Conservation (phyloP, 2,113 vertebrate species). For the Chrysemys picta region DNA sequence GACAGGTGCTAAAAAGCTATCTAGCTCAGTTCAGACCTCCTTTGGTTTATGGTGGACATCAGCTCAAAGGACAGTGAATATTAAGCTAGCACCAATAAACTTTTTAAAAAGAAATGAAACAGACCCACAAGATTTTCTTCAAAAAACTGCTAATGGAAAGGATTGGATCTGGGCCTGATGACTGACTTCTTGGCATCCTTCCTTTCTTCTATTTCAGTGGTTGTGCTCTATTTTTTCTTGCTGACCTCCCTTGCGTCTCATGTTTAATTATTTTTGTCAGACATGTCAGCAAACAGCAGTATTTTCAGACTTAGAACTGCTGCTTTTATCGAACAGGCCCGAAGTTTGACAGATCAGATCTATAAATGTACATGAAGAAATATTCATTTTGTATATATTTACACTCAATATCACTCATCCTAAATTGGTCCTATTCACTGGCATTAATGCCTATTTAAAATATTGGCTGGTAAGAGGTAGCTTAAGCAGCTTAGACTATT, state of each 20-base stretch:
- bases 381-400: background rate
- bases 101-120: background rate
- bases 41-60: background rate
- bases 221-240: background rate
- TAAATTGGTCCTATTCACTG: background rate
- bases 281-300: background rate
- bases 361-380: background rate
- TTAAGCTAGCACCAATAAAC: background rate
- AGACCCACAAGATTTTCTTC: background rate
- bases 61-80: background rate
- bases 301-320: background rate
- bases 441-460: background rate
- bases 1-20: background rate
- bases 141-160: background rate
- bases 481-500: background rate
- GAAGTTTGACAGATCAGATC: background rate
- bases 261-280: background rate
- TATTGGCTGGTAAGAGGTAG: background rate
- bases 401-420: background rate
- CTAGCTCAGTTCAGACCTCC: background rate
- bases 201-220: background rate
- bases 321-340: background rate
- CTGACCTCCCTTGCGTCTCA: background rate
- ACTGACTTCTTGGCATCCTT: background rate
- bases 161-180: background rate